Conservation (phyloP, 2,113 vertebrate species). For the Chloropsis hardwickii region DNA sequence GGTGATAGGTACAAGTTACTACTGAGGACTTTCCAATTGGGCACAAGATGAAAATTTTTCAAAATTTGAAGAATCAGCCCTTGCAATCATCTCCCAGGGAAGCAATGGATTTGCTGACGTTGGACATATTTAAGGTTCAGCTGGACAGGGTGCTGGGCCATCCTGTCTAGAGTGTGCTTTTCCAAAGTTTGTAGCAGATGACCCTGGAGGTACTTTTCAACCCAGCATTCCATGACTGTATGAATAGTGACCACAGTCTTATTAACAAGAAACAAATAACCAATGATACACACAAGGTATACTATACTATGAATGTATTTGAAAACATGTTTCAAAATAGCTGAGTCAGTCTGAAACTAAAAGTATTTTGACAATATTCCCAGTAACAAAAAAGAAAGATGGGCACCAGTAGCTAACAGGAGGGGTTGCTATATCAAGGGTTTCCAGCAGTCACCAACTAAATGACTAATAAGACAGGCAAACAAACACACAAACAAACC, state of each 20-base stretch:
- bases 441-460: neutral
- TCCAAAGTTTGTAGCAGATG: neutral
- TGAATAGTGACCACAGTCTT: neutral
- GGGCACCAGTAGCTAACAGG: neutral
- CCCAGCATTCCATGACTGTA: accelerated
- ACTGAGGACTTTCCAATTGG: neutral
- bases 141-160: neutral
- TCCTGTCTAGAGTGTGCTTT: neutral
- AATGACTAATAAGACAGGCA: neutral
- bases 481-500: neutral
- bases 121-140: neutral
- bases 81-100: neutral
- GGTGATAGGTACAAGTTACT: neutral
- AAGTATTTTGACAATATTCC: neutral
- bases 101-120: neutral
- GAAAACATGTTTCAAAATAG: neutral
- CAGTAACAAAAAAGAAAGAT: neutral
- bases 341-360: neutral
- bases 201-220: neutral
- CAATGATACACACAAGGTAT: neutral
- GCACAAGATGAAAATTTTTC: neutral
- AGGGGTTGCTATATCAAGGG: neutral
- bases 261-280: neutral
- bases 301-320: neutral
- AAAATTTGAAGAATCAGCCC: neutral